Evolutionary conservation across 2,888 invertebrate genomes (phyloP).

Genomic region (Dicyrtoma fusca): DNA sequence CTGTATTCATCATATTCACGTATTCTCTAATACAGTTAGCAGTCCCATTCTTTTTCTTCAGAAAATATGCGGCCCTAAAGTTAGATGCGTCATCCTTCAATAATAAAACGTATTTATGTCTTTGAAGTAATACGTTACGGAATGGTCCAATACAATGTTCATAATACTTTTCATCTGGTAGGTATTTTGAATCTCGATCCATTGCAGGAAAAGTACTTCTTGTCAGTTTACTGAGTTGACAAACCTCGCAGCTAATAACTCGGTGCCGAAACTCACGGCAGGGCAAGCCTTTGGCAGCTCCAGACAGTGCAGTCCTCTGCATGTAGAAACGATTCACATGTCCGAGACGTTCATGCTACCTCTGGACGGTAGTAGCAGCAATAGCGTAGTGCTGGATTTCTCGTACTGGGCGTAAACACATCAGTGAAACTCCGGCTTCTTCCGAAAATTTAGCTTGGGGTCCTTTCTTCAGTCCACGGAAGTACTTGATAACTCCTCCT

Average conservation of each 20-base stretch:
- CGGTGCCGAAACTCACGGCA: neutral
- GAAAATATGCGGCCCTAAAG: neutral
- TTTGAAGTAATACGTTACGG: neutral
- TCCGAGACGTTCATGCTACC: slow-evolving; percentile 33
- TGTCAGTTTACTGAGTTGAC: slow-evolving; percentile 25
- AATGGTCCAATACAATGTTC: slow-evolving; percentile 19
- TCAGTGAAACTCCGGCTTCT: neutral
- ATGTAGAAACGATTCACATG: no score
- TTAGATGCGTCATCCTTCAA: slow-evolving; percentile 21
- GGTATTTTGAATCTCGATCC: no score
- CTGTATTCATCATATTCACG: neutral
- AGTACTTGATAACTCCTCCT: neutral
- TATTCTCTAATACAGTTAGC: neutral
- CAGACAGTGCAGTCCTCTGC: no score
- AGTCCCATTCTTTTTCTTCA: slow-evolving; percentile 4
- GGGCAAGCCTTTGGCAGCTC: slow-evolving; percentile 28
- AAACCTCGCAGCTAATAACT: slow-evolving; percentile 11
- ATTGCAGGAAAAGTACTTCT: no score
- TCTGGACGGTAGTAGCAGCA: neutral
- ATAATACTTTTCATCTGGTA: slow-evolving; percentile 18
- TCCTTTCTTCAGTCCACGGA: no score
- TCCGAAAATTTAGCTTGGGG: no score
- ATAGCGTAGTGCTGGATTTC: neutral
- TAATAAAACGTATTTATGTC: neutral
- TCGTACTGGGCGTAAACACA: neutral